These are phyloP conservation scores for Illadopsis cleaveri DNA, from an alignment of 2,113 vertebrate species.

Conservation along the genomic window DNA sequence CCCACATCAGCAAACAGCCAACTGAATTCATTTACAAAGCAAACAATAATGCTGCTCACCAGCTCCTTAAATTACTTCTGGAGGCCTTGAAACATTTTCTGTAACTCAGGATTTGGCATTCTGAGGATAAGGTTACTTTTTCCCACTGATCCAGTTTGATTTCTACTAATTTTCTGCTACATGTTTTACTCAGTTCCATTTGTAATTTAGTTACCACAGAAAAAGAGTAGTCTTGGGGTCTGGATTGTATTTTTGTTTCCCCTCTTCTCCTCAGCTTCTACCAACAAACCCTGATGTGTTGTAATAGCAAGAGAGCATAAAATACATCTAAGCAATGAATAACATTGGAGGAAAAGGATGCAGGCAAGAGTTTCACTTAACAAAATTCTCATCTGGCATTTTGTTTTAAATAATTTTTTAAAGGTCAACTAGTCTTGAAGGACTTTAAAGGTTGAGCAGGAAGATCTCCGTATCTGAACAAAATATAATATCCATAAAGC, in stretches of 20 bases:
- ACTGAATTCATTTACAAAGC: slow-evolving; percentile 38
- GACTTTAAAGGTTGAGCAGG: slow-evolving; percentile 77
- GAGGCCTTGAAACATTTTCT: slow-evolving; percentile 39
- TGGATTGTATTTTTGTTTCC: background rate
- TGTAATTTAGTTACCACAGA: background rate
- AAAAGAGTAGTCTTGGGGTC: background rate
- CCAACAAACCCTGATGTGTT: background rate
- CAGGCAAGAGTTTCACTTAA: background rate
- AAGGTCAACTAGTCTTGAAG: slow-evolving; percentile 78
- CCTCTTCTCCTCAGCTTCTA: background rate
- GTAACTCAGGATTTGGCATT: background rate
- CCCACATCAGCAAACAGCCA: background rate
- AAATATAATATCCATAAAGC: slow-evolving; percentile 51
- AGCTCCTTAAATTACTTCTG: slow-evolving; percentile 46
- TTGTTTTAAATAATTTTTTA: slow-evolving; percentile 46
- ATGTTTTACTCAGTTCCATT: slow-evolving; percentile 36
- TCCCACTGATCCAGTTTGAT: slow-evolving; percentile 8
- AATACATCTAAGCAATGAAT: background rate
- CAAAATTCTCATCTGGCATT: slow-evolving; percentile 2
- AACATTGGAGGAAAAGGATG: background rate
- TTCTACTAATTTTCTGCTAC: slow-evolving; percentile 34
- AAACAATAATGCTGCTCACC: slow-evolving; percentile 21
- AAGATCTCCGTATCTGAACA: slow-evolving; percentile 63
- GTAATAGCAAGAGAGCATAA: background rate
- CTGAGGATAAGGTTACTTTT: slow-evolving; percentile 37